Conservation (phyloP, 2,113 vertebrate species). For the Rhombomys opimus region DNA sequence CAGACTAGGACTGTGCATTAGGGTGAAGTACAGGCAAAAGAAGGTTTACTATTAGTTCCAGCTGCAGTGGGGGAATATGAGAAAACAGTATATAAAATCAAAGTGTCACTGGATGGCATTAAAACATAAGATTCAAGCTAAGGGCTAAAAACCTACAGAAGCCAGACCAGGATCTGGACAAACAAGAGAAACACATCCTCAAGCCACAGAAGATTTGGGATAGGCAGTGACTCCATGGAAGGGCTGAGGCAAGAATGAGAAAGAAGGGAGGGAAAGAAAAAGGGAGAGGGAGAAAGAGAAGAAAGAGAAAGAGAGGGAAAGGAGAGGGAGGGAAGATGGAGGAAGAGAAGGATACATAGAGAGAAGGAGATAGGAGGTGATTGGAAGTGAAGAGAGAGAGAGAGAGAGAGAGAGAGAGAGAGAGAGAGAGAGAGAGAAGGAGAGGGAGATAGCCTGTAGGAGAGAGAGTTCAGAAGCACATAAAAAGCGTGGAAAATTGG, state of each 20-base stretch:
- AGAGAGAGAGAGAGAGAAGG: not conserved
- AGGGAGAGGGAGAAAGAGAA: not conserved
- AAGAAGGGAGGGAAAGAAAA: not conserved
- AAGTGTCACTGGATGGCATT: not conserved
- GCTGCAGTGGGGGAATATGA: not conserved
- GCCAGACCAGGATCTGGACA: slow-evolving; percentile 12
- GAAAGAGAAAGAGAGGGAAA: not conserved
- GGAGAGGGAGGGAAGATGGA: not conserved
- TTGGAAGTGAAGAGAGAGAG: not conserved
- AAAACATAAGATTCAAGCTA: not conserved
- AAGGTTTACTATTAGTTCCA: not conserved
- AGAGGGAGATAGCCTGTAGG: not conserved
- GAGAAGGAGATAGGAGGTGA: not conserved
- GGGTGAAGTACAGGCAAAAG: not conserved
- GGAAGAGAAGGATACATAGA: not conserved
- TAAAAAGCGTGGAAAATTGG: not conserved
- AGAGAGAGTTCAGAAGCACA: not conserved
- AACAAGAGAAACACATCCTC: not conserved
- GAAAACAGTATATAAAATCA: not conserved
- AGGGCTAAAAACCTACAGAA: not conserved
- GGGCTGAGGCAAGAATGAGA: not conserved
- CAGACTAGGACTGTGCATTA: not conserved
- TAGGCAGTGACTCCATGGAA: not conserved
- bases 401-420: not conserved
- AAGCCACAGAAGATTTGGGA: not conserved